Base-by-base conservation (phyloP, 2,797 vertebrate species). In the Podargus strigoides region DNA sequence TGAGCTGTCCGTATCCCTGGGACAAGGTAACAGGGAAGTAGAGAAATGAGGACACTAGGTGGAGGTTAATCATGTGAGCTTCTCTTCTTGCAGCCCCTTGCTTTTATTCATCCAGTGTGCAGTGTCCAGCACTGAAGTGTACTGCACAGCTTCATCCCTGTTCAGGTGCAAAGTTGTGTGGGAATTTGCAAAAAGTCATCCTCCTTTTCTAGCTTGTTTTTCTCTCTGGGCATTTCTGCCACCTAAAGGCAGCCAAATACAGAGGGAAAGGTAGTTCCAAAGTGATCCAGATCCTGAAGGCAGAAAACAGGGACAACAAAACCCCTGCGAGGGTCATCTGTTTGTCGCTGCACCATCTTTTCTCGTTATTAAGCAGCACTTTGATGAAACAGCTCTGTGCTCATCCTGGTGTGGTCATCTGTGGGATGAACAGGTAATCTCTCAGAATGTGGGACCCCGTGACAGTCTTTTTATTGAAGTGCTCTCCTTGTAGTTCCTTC, bases 151-250 rank as follows among this genome's bases (percentile, higher is more conserved):
- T 42, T 30, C 50, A 7, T 73, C 41, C 27, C 22, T 50, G 8
- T 6, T 13, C 20, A 14, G 46, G 7, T 37, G 32, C 19, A 3
- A 4, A 46, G 37, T 2, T 49, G 27, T 10, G 11, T 17, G 68
- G 34, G 11, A 70, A 32, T 74, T 42, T 44, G 34, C 36, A 24
- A 50, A 34, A 27, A 64, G n/a, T 39, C 74, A 27, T 30, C 5
- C 5, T 20, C 27, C 49, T 58, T 56, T 19, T 26, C 26, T 12
- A 1, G 26, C 64, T 56, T 36, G 26, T 27, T 20, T 56, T 66
- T 74, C 47, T 84, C 46, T 56, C 59, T 68, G 78, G 81, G 32
- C 30, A 9, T 94, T 87, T 59, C 67, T 91, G 78, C 74, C 78
- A 53, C 74, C 87, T 81, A 24, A 89, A 92, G 89, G 67, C 89